A percentile compares a stretch with the other conserved stretches of the same genome.
Evolutionary conservation across 2,888 invertebrate species (phyloP).

Genomic region (Nemoura dubitans): DNA sequence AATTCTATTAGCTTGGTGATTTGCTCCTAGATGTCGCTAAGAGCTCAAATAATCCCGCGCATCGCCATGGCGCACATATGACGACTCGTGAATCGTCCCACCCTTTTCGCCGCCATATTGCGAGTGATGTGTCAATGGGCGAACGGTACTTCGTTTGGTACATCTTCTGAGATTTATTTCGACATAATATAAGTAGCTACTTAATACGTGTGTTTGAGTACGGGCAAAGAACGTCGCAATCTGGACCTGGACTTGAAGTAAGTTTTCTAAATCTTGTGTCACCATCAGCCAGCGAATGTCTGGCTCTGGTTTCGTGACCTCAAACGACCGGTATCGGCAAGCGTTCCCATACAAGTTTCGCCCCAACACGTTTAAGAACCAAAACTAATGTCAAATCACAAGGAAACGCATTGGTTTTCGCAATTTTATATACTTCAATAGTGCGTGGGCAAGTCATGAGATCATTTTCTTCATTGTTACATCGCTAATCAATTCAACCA

Average conservation of each 20-base stretch:
- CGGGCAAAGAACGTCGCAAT: neutral
- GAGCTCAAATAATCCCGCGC: neutral
- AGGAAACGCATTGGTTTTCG: too few species aligned
- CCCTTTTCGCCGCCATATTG: slow-evolving; percentile 59
- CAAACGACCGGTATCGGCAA: neutral
- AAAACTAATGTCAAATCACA: too few species aligned
- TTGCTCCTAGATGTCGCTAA: neutral
- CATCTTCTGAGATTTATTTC: neutral
- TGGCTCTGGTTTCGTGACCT: neutral
- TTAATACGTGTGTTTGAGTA: neutral
- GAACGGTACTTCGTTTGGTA: neutral
- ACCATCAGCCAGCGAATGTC: neutral
- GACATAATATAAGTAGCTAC: neutral
- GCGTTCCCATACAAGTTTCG: neutral
- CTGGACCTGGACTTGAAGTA: neutral
- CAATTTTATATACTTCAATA: too few species aligned
- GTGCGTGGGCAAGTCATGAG: too few species aligned
- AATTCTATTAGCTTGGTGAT: too few species aligned
- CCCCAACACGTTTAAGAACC: neutral
- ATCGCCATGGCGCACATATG: slow-evolving; percentile 18
- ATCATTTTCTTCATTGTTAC: too few species aligned
- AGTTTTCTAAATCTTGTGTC: neutral
- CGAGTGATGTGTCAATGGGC: slow-evolving; percentile 60
- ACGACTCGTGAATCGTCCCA: slow-evolving; percentile 40
- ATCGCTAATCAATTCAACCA: too few species aligned